These are phyloP conservation scores for Epistrophe grossulariae DNA, from an alignment of 2,888 invertebrate species.

Conservation along the genomic window DNA sequence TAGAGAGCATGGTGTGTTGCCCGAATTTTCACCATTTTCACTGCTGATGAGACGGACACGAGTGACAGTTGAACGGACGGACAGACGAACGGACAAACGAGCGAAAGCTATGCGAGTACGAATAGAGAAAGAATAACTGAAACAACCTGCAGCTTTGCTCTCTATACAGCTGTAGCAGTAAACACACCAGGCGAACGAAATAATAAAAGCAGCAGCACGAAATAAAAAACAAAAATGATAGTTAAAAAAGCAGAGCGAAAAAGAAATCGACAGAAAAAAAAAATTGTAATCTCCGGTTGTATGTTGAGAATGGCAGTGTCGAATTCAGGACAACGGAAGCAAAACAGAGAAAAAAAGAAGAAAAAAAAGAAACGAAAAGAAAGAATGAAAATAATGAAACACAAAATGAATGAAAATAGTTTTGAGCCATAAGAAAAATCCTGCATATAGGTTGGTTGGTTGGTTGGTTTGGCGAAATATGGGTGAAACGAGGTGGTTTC, in stretches of 20 bases:
- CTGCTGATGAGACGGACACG: background rate
- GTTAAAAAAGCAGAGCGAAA: constrained; percentile 46
- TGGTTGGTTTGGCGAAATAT: constrained; percentile 49
- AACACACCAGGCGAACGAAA: constrained; percentile 56
- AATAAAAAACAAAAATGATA: constrained; percentile 12
- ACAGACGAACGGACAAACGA: background rate
- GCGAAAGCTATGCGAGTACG: constrained; percentile 57
- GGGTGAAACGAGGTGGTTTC: constrained; percentile 36
- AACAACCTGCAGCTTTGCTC: constrained; percentile 69
- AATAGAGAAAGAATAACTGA: constrained; percentile 63
- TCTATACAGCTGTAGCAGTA: constrained; percentile 66
- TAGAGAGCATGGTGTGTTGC: constrained; percentile 55
- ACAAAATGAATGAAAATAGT: constrained; percentile 73
- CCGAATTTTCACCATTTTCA: constrained; percentile 58
- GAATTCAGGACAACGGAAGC: constrained; percentile 76
- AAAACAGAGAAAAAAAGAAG: constrained; percentile 66
- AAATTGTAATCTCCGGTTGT: constrained; percentile 75
- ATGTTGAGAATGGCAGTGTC: constrained; percentile 75
- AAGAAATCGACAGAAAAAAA: constrained; percentile 55
- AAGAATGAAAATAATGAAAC: constrained; percentile 47
- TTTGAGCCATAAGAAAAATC: constrained; percentile 72
- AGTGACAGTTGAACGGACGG: background rate
- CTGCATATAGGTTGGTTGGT: constrained; percentile 60
- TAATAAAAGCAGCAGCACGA: constrained; percentile 5
- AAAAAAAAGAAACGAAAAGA: constrained; percentile 37